Percentiles rank a stretch among this genome's conserved stretches.
These are phyloP conservation scores for Wasmannia auropunctata DNA, from an alignment of 1,140 invertebrate genomes.

Conservation along the genomic window DNA sequence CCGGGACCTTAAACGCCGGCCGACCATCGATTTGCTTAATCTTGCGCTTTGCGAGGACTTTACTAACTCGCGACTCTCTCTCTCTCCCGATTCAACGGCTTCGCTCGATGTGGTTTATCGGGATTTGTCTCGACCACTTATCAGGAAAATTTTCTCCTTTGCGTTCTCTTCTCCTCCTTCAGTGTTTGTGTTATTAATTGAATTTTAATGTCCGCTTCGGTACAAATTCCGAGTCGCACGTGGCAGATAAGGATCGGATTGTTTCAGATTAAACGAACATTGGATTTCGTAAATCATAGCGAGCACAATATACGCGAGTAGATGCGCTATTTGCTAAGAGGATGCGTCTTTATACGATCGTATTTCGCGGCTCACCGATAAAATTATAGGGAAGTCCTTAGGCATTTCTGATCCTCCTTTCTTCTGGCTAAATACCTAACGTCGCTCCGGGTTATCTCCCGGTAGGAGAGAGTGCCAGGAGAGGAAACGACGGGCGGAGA, in stretches of 20 bases:
- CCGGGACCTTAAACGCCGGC: slow-evolving; percentile 76
- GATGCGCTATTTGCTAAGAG: background rate
- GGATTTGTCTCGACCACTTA: slow-evolving; percentile 66
- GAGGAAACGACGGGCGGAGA: slow-evolving; percentile 44
- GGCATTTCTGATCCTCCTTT: slow-evolving; percentile 62
- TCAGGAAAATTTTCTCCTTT: slow-evolving; percentile 22
- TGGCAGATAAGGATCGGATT: background rate
- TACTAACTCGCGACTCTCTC: slow-evolving; percentile 60
- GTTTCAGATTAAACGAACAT: background rate
- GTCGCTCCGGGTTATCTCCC: slow-evolving; percentile 62
- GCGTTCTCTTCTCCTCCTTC: background rate
- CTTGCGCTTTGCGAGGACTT: slow-evolving; percentile 75
- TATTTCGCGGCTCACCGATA: slow-evolving; percentile 16
- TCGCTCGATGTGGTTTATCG: slow-evolving; percentile 62
- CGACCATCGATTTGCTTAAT: slow-evolving; percentile 76
- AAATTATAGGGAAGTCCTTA: slow-evolving; percentile 49
- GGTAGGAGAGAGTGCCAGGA: slow-evolving; percentile 16
- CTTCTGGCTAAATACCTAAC: slow-evolving; percentile 60
- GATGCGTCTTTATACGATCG: slow-evolving; percentile 6
- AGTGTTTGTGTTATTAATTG: slow-evolving; percentile 54
- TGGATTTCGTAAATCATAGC: background rate
- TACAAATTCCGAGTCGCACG: background rate
- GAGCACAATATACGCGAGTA: background rate
- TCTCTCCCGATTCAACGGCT: slow-evolving; percentile 61
- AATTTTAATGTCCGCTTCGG: slow-evolving; percentile 34